Conservation (phyloP, 2,888 invertebrate genomes). For the Hyppa rectilinea region DNA sequence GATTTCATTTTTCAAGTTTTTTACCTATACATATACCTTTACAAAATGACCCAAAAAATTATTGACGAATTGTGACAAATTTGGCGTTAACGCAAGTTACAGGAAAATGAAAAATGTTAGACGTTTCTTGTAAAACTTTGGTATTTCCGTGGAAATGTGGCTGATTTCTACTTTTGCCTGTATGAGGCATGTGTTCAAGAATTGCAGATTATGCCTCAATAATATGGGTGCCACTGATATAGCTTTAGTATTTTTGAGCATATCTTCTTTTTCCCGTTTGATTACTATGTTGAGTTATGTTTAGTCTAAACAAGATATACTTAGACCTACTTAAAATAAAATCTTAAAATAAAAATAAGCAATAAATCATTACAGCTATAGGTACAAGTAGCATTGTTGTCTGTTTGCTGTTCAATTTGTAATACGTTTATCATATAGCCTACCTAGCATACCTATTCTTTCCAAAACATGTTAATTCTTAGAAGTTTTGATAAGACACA, state of each 20-base stretch:
- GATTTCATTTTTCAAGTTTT: not conserved
- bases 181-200: not conserved
- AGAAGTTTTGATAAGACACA: conserved; percentile 25
- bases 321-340: not conserved
- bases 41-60: not conserved
- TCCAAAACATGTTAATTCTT: conserved; percentile 24
- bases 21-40: no score
- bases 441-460: not conserved
- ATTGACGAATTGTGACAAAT: not conserved
- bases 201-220: not conserved
- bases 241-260: not conserved
- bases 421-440: conserved; percentile 3
- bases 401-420: not conserved
- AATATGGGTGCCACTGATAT: not conserved
- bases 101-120: not conserved
- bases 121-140: not conserved
- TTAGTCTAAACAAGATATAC: not conserved
- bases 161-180: not conserved
- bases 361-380: not conserved
- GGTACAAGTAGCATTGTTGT: not conserved
- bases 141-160: not conserved
- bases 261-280: not conserved
- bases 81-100: not conserved
- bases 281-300: not conserved
- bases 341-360: not conserved